Conservation (phyloP, 2,888 invertebrate species). For the Scaptomyza polygonia region DNA sequence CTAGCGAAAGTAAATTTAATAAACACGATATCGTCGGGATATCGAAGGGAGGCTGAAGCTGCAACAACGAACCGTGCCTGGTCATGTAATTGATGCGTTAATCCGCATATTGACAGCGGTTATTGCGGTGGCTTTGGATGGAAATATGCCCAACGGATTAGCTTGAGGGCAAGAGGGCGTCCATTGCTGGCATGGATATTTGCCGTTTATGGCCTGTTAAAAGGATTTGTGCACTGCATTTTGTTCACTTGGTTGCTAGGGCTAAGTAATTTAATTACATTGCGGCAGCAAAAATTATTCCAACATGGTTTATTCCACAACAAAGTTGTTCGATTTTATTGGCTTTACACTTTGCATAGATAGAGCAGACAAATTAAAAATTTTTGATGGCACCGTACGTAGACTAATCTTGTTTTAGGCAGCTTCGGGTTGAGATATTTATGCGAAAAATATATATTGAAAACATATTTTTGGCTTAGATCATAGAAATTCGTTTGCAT, state of each 20-base stretch:
- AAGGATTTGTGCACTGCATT: constrained; percentile 69
- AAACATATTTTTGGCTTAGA: background rate
- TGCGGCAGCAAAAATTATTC: constrained; percentile 68
- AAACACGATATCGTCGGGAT: constrained; percentile 47
- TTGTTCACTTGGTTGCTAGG: constrained; percentile 29
- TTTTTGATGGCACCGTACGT: constrained; percentile 6
- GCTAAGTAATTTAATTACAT: constrained; percentile 76
- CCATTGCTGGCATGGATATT: background rate
- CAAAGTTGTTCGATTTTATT: constrained; percentile 47
- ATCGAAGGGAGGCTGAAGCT: background rate
- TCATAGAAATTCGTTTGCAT: background rate
- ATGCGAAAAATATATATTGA: background rate
- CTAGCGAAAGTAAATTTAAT: constrained; percentile 36
- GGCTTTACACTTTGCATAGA: constrained; percentile 30
- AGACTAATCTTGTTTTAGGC: constrained; percentile 2
- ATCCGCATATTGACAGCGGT: constrained; percentile 82
- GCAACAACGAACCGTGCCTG: constrained; percentile 26
- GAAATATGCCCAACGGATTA: constrained; percentile 60
- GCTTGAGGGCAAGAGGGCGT: constrained; percentile 16
- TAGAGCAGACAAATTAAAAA: background rate
- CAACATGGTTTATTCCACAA: constrained; percentile 65
- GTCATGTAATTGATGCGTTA: constrained; percentile 81
- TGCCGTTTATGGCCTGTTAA: constrained; percentile 60
- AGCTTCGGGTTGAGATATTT: background rate
- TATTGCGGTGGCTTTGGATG: constrained; percentile 76